phyloP scores from a whole-genome alignment of 1,140 invertebrate species.

The Aphaenogaster rudis region DNA sequence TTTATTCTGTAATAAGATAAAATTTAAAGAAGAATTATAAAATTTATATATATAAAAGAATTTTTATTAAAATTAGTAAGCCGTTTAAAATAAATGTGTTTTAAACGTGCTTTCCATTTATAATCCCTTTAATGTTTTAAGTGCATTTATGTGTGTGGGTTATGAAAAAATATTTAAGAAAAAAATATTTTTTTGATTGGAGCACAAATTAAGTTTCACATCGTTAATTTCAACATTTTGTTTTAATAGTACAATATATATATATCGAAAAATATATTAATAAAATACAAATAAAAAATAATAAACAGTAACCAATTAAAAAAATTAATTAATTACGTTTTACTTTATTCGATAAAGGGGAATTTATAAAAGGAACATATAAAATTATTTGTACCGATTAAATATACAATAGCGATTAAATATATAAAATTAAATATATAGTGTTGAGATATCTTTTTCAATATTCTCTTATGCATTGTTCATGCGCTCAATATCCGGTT shows the following conservation, averaged over 20 bases:
- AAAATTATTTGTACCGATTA: neutral
- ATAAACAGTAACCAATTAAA: neutral
- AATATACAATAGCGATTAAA: too few species aligned
- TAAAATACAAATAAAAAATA: neutral
- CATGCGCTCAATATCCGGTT: neutral
- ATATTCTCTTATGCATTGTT: neutral
- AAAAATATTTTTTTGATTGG: neutral
- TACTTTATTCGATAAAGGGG: neutral
- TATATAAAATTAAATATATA: too few species aligned
- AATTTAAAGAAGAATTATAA: neutral
- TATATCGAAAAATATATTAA: neutral
- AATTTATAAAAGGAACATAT: neutral
- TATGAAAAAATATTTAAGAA: neutral
- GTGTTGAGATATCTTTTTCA: neutral
- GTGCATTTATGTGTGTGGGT: neutral
- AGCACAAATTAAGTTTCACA: conserved; percentile 4
- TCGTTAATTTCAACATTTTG: neutral
- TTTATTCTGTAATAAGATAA: conserved; percentile 6
- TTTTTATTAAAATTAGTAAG: neutral
- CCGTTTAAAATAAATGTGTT: neutral
- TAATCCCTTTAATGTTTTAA: neutral
- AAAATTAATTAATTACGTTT: neutral
- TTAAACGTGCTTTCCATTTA: neutral
- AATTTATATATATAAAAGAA: neutral
- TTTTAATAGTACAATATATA: too few species aligned